phyloP scores from a whole-genome alignment of 2,888 invertebrate species.

The Oscheius sp. region DNA sequence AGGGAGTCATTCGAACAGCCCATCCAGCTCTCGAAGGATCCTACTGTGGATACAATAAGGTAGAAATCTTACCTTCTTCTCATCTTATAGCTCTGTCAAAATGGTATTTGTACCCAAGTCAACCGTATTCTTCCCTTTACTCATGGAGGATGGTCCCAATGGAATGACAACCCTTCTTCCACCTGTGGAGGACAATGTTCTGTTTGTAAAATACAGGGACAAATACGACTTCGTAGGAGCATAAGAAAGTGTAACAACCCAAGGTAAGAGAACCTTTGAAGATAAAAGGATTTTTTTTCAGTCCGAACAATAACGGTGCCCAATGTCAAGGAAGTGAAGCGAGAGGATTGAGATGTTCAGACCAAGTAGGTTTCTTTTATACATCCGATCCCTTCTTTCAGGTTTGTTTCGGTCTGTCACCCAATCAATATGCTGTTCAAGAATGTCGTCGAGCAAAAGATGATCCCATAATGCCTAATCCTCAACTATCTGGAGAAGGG shows the following conservation, averaged over 20 bases:
- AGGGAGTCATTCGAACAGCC: slow-evolving; percentile 69
- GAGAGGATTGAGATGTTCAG: slow-evolving; percentile 55
- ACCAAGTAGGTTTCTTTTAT: slow-evolving; percentile 40
- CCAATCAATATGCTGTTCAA: slow-evolving; percentile 47
- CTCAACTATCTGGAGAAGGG: slow-evolving; percentile 54
- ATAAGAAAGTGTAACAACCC: slow-evolving; percentile 64
- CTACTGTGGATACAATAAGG: slow-evolving; percentile 75
- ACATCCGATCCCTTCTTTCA: slow-evolving; percentile 5
- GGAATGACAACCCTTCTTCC: slow-evolving; percentile 58
- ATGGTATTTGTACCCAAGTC: slow-evolving; percentile 56
- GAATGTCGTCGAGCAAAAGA: slow-evolving; percentile 48
- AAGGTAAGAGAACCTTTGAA: slow-evolving; percentile 35
- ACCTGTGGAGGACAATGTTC: slow-evolving; percentile 57
- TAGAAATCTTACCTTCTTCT: not conserved
- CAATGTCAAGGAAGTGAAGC: slow-evolving; percentile 58
- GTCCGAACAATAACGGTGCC: slow-evolving; percentile 61
- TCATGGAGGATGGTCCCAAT: slow-evolving; percentile 60
- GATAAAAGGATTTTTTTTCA: slow-evolving; percentile 24
- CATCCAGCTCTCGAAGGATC: slow-evolving; percentile 85
- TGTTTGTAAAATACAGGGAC: slow-evolving; percentile 59
- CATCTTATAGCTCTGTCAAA: slow-evolving; percentile 52
- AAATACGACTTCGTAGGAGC: slow-evolving; percentile 55
- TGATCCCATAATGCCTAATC: slow-evolving; percentile 57
- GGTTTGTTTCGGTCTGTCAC: slow-evolving; percentile 46
- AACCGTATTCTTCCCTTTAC: slow-evolving; percentile 39